Percentiles rank a stretch among this genome's conserved stretches.
phyloP scores from a whole-genome alignment of 2,888 invertebrate species.

The Cetonia aurata region DNA sequence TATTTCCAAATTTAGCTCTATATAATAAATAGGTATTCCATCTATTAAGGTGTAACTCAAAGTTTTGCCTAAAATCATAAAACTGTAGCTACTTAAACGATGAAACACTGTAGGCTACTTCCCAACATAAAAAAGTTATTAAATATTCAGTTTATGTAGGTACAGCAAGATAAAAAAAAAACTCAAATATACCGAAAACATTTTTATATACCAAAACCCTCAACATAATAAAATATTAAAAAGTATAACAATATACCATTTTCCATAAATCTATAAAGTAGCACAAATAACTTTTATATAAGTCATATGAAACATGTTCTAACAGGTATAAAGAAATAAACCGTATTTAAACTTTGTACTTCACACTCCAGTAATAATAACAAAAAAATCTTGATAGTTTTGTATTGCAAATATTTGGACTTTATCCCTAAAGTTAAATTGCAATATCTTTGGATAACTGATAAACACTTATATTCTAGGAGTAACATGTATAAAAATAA shows the following conservation, averaged over 20 bases:
- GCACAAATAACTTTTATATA: slow-evolving; percentile 15
- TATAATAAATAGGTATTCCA: no score
- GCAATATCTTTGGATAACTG: slow-evolving; percentile 36
- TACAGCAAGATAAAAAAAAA: slow-evolving; percentile 38
- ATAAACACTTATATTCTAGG: slow-evolving; percentile 17
- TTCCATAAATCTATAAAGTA: slow-evolving; percentile 11
- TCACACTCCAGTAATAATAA: slow-evolving; percentile 19
- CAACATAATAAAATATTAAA: slow-evolving; percentile 45
- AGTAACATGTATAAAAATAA: slow-evolving; percentile 7
- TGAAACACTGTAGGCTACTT: no score
- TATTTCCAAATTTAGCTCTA: no score
- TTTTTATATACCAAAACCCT: slow-evolving; percentile 45
- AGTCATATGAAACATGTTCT: not conserved
- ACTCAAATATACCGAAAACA: slow-evolving; percentile 27
- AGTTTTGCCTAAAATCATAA: no score
- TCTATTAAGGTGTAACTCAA: no score
- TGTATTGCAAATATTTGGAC: slow-evolving; percentile 23
- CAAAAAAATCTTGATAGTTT: slow-evolving; percentile 7
- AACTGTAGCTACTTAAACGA: no score
- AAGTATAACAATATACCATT: slow-evolving; percentile 41
- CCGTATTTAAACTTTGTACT: slow-evolving; percentile 34
- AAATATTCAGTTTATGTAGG: not conserved
- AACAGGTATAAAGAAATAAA: slow-evolving; percentile 25
- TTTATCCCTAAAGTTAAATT: slow-evolving; percentile 26
- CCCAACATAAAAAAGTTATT: no score